These are phyloP conservation scores for Lutjanus erythropterus DNA, from an alignment of 2,113 vertebrate genomes.

Conservation along the genomic window DNA sequence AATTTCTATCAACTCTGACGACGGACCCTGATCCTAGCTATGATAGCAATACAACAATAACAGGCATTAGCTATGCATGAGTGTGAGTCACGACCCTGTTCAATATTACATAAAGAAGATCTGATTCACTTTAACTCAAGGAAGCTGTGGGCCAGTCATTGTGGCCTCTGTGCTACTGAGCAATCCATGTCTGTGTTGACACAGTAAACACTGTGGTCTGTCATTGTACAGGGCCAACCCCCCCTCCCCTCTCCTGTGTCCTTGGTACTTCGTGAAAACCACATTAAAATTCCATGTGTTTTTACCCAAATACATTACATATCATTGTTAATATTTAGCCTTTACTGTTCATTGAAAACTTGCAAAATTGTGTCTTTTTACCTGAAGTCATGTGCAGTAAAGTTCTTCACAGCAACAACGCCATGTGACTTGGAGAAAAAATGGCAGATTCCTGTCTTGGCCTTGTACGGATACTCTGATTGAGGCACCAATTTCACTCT, in stretches of 20 bases:
- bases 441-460: constrained; percentile 87
- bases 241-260: background rate
- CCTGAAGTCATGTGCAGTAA: constrained; percentile 88
- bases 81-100: background rate
- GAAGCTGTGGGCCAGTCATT: constrained; percentile 6
- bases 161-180: constrained; percentile 36
- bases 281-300: constrained; percentile 4
- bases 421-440: constrained; percentile 85
- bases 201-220: constrained; percentile 51
- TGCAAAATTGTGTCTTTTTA: constrained; percentile 65
- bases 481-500: constrained; percentile 88
- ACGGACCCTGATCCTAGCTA: background rate
- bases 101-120: constrained; percentile 30
- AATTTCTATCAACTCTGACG: background rate
- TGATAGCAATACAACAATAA: background rate
- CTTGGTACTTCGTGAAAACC: constrained; percentile 42
- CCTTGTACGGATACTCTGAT: constrained; percentile 90
- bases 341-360: background rate
- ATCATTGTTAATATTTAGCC: constrained; percentile 34
- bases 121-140: constrained; percentile 6
- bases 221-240: background rate
- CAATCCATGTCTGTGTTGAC: constrained; percentile 55
- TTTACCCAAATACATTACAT: background rate
- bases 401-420: constrained; percentile 88
- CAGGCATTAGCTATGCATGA: background rate